Percentiles rank a stretch among this genome's conserved stretches.
Conservation (phyloP, 2,113 vertebrate genomes). For the Struthio camelus region DNA sequence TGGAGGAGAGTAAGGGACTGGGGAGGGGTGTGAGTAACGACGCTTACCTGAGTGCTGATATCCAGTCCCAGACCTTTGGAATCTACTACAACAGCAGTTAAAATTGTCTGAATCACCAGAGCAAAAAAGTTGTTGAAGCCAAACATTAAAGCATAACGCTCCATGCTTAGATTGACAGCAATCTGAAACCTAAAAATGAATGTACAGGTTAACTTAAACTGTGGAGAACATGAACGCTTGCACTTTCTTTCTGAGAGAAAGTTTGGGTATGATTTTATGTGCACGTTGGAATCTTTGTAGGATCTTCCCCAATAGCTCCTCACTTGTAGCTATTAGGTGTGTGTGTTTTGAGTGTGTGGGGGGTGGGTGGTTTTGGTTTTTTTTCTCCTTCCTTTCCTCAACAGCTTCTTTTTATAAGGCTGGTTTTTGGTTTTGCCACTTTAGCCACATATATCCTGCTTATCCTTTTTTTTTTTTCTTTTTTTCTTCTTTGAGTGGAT, state of each 20-base stretch:
- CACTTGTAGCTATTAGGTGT: neutral
- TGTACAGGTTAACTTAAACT: neutral
- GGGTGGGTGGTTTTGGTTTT: too few species aligned
- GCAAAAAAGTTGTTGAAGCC: slow-evolving; percentile 90
- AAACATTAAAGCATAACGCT: slow-evolving; percentile 91
- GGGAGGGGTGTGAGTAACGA: neutral
- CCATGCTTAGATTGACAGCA: slow-evolving; percentile 85
- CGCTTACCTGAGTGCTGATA: slow-evolving; percentile 84
- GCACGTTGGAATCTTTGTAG: neutral
- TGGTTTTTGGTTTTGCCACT: neutral
- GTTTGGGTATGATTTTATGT: neutral
- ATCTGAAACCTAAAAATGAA: slow-evolving; percentile 85
- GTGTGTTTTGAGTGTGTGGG: too few species aligned
- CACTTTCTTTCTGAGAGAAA: rapidly evolving
- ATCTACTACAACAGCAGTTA: slow-evolving; percentile 88
- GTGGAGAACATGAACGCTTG: rapidly evolving
- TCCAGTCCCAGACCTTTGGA: slow-evolving; percentile 79
- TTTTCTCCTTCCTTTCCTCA: neutral
- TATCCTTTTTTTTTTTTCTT: neutral
- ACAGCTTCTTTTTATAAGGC: neutral
- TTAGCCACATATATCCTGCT: neutral
- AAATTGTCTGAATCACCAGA: slow-evolving; percentile 84
- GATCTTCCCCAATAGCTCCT: neutral
- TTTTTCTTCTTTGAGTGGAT: neutral
- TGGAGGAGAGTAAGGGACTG: neutral